Evolutionary conservation across 2,113 vertebrate species (phyloP), one percentile per base, ranked within the genome.

Genomic region (Canis aureus): DNA sequence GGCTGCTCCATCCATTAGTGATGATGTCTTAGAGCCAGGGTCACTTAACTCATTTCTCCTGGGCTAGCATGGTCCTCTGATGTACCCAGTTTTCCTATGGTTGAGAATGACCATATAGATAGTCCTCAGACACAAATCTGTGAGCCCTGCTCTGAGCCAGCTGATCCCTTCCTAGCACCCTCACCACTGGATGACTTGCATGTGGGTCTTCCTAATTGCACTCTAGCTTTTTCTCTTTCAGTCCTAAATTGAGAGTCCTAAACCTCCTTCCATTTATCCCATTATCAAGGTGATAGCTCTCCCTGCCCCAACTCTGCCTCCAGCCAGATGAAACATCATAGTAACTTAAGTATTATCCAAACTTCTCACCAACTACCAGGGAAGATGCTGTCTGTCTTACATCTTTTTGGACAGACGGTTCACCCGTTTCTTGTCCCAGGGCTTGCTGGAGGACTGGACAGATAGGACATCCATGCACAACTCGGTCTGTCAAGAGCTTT

Each of bases 361-460:
- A 83, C 16, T 29, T 23, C 15, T 96, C 43, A 29, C 35, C 11
- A 7, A 64, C 11, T 53, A 62, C 27, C n/a, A 22, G 35, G 49
- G n/a, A 96, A 64, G 60, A 32, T 85, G 10, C 16, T 74, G 71
- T 85, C 11, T 38, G 19, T 74, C 27, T 73, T 73, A 59, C 29
- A 49, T 91, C 66, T 27, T 57, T 89, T 85, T 88, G 73, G 20
- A 80, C n/a, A 91, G 29, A 73, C 38, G n/a, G 13, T 76, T 55
- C 51, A 49, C 79, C 69, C 81, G 29, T 80, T 69, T 27, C 57
- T 92, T 86, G n/a, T 91, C 79, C 59, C 73, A 73, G 92, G 92
- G 66, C 17, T 82, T 82, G 7, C 55, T 0, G 0, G 51, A 73
- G 32, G 22, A 57, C 29, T 35, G 23, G 9, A 29, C 57, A 73